Conservation (phyloP, 2,113 vertebrate genomes). For the Thunnus thynnus region DNA sequence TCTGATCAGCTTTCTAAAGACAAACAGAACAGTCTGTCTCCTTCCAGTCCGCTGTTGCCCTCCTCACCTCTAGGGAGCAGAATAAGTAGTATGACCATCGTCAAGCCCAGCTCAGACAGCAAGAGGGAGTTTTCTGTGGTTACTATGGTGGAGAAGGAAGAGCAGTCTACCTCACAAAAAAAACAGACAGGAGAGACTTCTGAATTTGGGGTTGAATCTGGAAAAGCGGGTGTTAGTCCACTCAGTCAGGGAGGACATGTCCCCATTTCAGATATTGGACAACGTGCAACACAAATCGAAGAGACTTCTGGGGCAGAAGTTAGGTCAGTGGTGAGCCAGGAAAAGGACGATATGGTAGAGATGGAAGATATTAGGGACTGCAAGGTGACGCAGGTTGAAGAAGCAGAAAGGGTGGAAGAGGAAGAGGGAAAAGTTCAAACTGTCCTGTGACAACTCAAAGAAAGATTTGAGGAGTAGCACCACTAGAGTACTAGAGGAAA, state of each 20-base stretch:
- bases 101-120: constrained; percentile 68
- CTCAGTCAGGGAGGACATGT: not conserved
- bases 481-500: not conserved
- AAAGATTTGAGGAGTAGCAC: not conserved
- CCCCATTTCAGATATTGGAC: constrained; percentile 1
- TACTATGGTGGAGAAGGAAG: constrained; percentile 58
- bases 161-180: not conserved
- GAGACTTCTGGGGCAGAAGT: constrained; percentile 1
- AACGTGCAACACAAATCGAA: constrained; percentile 13
- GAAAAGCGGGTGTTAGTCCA: not conserved
- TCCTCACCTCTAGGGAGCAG: constrained; percentile 37
- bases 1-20: constrained; percentile 42
- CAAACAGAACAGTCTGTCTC: constrained; percentile 23
- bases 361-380: constrained; percentile 78
- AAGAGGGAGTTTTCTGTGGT: constrained; percentile 72
- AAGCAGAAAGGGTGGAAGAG: not conserved
- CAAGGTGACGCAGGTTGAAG: constrained; percentile 57
- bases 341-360: constrained; percentile 73
- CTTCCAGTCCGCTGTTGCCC: constrained; percentile 25
- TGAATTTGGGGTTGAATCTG: not conserved
- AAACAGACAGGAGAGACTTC: constrained; percentile 14
- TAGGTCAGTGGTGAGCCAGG: constrained; percentile 16
- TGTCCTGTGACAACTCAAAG: not conserved
- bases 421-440: not conserved
- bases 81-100: constrained; percentile 39